Evolutionary conservation across 2,113 vertebrate genomes (phyloP), one percentile per base, ranked within the genome.

Genomic region (Indri indri): DNA sequence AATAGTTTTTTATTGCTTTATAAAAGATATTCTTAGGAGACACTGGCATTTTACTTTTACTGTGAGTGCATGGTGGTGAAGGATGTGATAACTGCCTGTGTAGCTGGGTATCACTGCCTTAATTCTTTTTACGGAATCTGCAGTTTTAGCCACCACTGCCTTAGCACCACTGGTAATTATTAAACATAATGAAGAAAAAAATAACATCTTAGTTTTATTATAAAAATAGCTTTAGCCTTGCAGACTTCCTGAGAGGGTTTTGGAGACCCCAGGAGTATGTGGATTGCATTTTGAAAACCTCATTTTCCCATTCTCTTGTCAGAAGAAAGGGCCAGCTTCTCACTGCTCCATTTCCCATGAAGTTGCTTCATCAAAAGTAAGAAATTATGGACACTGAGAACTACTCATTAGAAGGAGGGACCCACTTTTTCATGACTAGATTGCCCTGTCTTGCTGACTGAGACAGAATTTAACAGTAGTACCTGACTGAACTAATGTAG

Each of bases 141-240:
- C 18, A 27, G 66, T 82, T 85, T 89, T 79, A 59, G 18, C 45
- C 54, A 70, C 12, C 23, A 17, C 71, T 97, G 23, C 37, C 63
- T 91, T 88, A 57, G 25, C 4, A 70, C 37, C 8, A 5, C 13
- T 66, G 68, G n/a, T 47, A 65, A 79, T 34, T 66, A 88, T 80
- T 57, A 87, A 52, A 57, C 59, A 92, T 37, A 77, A 22, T 68
- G 12, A 87, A 91, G 84, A 87, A 89, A 32, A 86, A 95, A 92
- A n/a, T 66, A n/a, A 16, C 32, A 34, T 68, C 42, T 90, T 93
- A 87, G 20, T 80, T 94, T 86, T 81, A 66, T 83, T 71, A 52
- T 79, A 70, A 90, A 94, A 87, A 66, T 52, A 83, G 30, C 17
- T 87, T 90, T 90, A 45, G 4, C 37, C 18, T 87, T 90, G 17